phyloP scores from a whole-genome alignment of 2,797 vertebrate genomes.

The Melanotaenia trifasciata region DNA sequence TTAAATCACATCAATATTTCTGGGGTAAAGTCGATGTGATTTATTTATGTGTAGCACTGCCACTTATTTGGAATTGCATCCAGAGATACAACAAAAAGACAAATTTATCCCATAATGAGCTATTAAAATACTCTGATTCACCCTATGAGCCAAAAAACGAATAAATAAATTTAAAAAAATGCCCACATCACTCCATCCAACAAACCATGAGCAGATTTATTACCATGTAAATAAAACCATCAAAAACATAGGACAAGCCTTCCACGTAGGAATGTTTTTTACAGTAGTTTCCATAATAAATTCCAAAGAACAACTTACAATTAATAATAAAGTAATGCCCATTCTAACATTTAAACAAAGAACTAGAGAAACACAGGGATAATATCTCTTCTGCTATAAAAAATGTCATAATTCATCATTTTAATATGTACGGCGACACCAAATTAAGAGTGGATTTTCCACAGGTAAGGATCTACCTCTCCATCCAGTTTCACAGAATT shows the following conservation, averaged over 20 bases:
- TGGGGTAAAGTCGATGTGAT: neutral
- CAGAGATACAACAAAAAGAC: constrained; percentile 16
- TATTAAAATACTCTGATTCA: neutral
- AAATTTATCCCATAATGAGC: neutral
- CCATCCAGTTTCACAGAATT: no score
- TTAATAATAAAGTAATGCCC: no score
- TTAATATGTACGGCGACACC: no score
- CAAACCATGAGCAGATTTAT: neutral
- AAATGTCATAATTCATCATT: no score
- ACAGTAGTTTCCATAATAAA: no score
- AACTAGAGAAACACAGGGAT: no score
- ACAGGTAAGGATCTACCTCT: no score
- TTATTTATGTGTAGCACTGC: neutral
- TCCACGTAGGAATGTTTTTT: neutral
- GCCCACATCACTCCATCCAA: neutral
- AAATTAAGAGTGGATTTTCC: no score
- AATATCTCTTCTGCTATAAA: no score
- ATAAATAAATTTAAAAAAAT: no score
- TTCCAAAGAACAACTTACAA: no score
- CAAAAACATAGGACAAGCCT: neutral
- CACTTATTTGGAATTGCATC: neutral
- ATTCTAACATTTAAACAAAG: no score
- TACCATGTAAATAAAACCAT: neutral
- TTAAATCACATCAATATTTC: neutral
- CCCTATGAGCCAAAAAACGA: neutral